These are phyloP conservation scores for Caenorhabditis sp. DNA, from an alignment of 2,888 invertebrate species.

Conservation along the genomic window DNA sequence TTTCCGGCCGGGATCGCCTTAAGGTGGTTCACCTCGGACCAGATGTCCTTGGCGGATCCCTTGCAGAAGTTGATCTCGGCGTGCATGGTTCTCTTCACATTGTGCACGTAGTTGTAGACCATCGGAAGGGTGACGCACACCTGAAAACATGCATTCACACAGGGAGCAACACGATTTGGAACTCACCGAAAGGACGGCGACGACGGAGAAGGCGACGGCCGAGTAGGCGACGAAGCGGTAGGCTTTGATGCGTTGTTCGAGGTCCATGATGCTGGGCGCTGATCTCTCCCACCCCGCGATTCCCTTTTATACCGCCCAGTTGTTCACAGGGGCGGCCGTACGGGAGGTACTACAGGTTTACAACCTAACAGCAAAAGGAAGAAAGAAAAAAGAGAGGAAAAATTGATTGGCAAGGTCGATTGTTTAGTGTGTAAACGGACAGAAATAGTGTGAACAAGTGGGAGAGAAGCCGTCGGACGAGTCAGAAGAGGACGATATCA, in stretches of 20 bases:
- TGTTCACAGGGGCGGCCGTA: too few species aligned
- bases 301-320: background rate
- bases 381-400: too few species aligned
- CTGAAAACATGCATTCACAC: too few species aligned
- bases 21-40: slow-evolving; percentile 66
- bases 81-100: slow-evolving; percentile 60
- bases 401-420: too few species aligned
- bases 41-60: slow-evolving; percentile 67
- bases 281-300: background rate
- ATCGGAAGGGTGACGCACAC: slow-evolving; percentile 64
- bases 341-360: background rate
- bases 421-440: too few species aligned
- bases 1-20: slow-evolving; percentile 64
- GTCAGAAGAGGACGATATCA: too few species aligned
- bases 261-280: slow-evolving; percentile 17
- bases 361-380: background rate
- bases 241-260: slow-evolving; percentile 40
- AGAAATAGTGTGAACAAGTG: too few species aligned
- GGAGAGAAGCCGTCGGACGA: too few species aligned
- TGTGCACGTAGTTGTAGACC: slow-evolving; percentile 67
- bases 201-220: slow-evolving; percentile 43
- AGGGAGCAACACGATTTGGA: background rate
- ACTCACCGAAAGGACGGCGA: slow-evolving; percentile 42
- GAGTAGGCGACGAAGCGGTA: slow-evolving; percentile 46
- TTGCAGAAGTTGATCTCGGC: slow-evolving; percentile 64